Conservation (phyloP, 1,140 invertebrate species). For the Acromyrmex heyeri region DNA sequence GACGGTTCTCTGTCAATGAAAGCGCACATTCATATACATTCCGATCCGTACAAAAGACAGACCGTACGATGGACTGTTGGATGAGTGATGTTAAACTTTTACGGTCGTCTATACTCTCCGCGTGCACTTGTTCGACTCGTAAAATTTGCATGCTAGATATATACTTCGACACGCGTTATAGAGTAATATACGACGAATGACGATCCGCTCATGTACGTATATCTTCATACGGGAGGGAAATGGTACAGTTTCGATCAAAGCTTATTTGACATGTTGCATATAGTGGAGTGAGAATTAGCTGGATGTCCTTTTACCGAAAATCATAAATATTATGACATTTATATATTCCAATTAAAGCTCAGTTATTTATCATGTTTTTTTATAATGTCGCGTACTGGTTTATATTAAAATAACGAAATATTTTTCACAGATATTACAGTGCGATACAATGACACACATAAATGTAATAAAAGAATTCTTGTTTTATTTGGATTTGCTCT, state of each 20-base stretch:
- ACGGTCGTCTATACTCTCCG: conserved; percentile 24
- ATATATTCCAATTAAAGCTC: conserved; percentile 26
- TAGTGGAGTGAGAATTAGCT: background rate
- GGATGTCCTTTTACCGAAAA: background rate
- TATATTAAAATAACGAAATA: background rate
- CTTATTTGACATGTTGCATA: conserved; percentile 12
- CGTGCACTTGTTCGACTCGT: conserved; percentile 39
- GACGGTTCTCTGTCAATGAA: conserved; percentile 4
- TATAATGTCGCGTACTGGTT: background rate
- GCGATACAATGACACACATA: background rate
- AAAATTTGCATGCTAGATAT: conserved; percentile 42
- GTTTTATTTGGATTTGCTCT: too few species aligned
- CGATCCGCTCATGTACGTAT: conserved; percentile 15
- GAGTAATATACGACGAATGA: conserved; percentile 48
- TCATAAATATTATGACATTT: conserved; percentile 25
- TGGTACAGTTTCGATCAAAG: conserved; percentile 37
- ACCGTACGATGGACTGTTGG: conserved; percentile 20
- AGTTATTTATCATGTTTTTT: background rate
- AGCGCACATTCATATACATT: conserved; percentile 15
- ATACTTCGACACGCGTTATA: conserved; percentile 22
- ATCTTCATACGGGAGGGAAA: conserved; percentile 2
- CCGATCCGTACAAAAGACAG: conserved; percentile 1
- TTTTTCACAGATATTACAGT: background rate
- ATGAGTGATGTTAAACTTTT: conserved; percentile 52
- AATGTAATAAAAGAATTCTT: too few species aligned